Evolutionary conservation across 30 jellyfish, hydroid and myxozoan genomes (phyloP), one percentile per base, ranked within the genome.

Genomic region (Aurelia coerulea): DNA sequence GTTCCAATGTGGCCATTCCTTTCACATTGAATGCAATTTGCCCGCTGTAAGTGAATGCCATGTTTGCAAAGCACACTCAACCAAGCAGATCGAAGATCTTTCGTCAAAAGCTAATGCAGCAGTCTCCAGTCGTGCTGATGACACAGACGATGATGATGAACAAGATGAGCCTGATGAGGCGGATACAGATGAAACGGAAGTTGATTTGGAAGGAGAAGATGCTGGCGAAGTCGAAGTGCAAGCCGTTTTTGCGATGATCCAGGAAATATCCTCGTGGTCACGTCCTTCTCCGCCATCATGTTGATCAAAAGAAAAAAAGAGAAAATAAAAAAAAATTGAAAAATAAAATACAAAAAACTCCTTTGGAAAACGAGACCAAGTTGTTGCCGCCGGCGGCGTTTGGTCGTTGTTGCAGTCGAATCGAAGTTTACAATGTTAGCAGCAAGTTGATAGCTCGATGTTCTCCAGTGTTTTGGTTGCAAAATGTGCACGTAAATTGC

Each of bases 181-280:
- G 10, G 9, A 59, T 4, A 1, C 32, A 2, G 13, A 19, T 59
- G 68, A 59, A 15, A 15, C 32, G 31, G 68, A 59, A 14, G 31
- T 59, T 59, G 68, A 59, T 19, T 16, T 14, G 15, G 68, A 59
- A 59, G 31, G 31, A 4, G 68, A 14, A 14, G 68, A 19, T 4
- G 68, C 19, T 16, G 68, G 31, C 68, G 68, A 59, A 19, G 68
- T 19, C 8, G 68, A 2, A 59, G 68, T 14, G 10, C 29, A 59
- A 59, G 29, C 68, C 4, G 19, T 59, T 12, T 59, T 59, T 59
- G 68, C 68, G 31, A 16, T 59, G 86, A 75, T 75, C 53, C 86
- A n/a, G 76, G 86, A 60, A 16, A 59, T 59, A 16, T 59, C 68
- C 68, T 59, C 32, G 68, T 59, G 68, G 68, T 14, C 19, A 15